Evolutionary conservation across 2,888 invertebrate genomes (phyloP).

Genomic region (Tetropium fuscum): DNA sequence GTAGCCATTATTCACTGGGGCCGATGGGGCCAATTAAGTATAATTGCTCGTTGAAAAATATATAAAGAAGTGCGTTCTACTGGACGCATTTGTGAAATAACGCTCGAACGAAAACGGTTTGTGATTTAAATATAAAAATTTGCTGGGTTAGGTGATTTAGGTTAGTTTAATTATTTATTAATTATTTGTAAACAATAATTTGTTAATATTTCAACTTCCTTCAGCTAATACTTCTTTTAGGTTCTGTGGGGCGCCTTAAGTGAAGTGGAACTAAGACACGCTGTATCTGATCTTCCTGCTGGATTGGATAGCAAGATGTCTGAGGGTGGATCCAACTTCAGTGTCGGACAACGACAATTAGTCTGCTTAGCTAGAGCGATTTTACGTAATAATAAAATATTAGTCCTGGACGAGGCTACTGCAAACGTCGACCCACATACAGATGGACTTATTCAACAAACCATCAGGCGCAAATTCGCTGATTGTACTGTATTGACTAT

Average conservation of each 20-base stretch:
- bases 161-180: no score
- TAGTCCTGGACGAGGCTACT: conserved; percentile 75
- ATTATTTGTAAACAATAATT: no score
- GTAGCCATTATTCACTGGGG: no score
- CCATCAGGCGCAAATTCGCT: conserved; percentile 79
- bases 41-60: no score
- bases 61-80: no score
- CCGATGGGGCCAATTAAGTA: no score
- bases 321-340: conserved; percentile 70
- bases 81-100: no score
- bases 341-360: conserved; percentile 71
- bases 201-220: no score
- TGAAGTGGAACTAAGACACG: conserved; percentile 80
- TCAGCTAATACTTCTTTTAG: conserved; percentile 21
- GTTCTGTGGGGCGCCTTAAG: conserved; percentile 84
- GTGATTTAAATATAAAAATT: no score
- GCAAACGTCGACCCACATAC: conserved; percentile 84
- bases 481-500: conserved; percentile 84
- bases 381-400: conserved; percentile 60
- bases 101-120: no score
- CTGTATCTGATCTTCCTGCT: conserved; percentile 63
- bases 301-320: conserved; percentile 63
- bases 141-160: no score
- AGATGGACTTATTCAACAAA: conserved; percentile 80
- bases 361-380: conserved; percentile 75